Conservation (phyloP, 2,888 invertebrate species). For the Synanthedon formicaeformis region DNA sequence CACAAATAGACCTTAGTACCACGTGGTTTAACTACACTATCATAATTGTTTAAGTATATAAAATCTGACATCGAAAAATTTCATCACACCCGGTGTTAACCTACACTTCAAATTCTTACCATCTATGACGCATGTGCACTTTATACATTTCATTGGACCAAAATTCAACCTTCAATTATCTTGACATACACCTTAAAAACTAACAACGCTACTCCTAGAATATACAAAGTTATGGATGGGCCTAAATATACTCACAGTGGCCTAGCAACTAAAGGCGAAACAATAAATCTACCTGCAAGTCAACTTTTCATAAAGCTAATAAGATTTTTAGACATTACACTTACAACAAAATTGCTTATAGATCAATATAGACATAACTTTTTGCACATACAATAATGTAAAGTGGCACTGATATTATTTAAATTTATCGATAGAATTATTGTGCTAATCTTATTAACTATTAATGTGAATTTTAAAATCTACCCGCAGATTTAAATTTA, state of each 20-base stretch:
- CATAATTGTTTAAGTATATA: too few species aligned
- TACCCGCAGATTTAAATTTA: slow-evolving; percentile 14
- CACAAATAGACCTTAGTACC: too few species aligned
- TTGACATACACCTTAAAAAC: slow-evolving; percentile 23
- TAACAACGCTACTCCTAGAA: neutral
- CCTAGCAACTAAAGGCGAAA: slow-evolving; percentile 22
- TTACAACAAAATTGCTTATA: slow-evolving; percentile 32
- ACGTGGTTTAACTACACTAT: too few species aligned
- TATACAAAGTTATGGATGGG: neutral
- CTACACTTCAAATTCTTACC: slow-evolving; percentile 1
- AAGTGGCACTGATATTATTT: slow-evolving; percentile 55
- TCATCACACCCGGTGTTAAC: slow-evolving; percentile 6
- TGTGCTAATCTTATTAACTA: slow-evolving; percentile 51
- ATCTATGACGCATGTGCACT: slow-evolving; percentile 58
- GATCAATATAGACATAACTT: slow-evolving; percentile 23
- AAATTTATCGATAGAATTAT: slow-evolving; percentile 32
- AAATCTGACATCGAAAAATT: neutral
- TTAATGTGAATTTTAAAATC: slow-evolving; percentile 29
- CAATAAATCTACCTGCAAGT: slow-evolving; percentile 31
- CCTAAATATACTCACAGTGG: slow-evolving; percentile 16
- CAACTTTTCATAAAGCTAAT: slow-evolving; percentile 12
- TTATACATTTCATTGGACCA: slow-evolving; percentile 67
- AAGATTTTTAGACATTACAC: slow-evolving; percentile 6
- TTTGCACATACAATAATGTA: slow-evolving; percentile 34
- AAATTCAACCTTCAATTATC: slow-evolving; percentile 64